Evolutionary conservation across 2,113 vertebrate genomes (phyloP), one percentile per base, ranked within the genome.

Genomic region (Alexandromys fortis): DNA sequence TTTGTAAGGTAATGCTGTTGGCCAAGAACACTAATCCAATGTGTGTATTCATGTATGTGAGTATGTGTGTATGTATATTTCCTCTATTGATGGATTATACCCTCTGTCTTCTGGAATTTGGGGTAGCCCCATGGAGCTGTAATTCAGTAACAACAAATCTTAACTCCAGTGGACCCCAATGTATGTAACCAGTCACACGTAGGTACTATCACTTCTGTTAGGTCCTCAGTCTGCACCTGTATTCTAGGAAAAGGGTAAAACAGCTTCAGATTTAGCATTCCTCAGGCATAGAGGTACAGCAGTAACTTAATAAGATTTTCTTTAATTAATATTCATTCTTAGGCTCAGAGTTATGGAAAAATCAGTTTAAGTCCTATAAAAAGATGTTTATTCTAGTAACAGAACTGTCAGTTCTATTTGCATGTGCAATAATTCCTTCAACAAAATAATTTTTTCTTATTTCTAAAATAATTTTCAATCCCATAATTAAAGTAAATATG

Each of bases 311-410:
- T 96, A 81, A 94, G 73, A 96, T 73, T 94, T 94, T 92, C 75
- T 75, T 22, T 87, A 92, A 92, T 96, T 96, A 96, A 94, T 95
- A 96, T 92, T 92, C 42, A 83, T 96, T 49, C 79, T 94, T 95
- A 82, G 88, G 30, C 55, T 95, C n/a, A 87, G 22, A 47, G 28
- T 30, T 83, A 55, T 79, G 58, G 35, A 75, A 91, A 95, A 96
- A 93, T 91, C 63, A 88, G 35, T 38, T 82, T 83, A 95, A 94
- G 63, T 58, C 16, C 87, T 93, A 90, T 97, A 85, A 95, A 92
- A 52, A 26, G 72, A 87, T 92, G 8, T 90, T 94, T 93, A 95
- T 95, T 96, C 88, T 96, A 94, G 38, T 92, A 92, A 78, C 85
- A 85, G 47, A 90, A 95, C 90, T 65, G 67, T 52, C 78, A 95